phyloP scores from a whole-genome alignment of 1,140 invertebrate genomes.

The Cheumatopsyche charites region DNA sequence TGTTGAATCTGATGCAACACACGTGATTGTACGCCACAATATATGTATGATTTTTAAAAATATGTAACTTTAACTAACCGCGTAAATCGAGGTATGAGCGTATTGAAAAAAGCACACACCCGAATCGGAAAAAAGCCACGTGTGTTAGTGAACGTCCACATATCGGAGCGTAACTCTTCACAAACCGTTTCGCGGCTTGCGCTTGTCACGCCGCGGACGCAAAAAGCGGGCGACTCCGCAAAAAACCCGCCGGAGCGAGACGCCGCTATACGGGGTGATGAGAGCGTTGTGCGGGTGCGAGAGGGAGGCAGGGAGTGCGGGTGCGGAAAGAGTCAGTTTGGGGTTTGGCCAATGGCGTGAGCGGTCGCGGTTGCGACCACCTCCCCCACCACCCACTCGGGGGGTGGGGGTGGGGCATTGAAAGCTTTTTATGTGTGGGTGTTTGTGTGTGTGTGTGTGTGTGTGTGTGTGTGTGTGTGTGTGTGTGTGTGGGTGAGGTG shows the following conservation, averaged over 20 bases:
- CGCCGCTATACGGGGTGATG: too few species aligned
- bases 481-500: background rate
- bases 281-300: slow-evolving; percentile 37
- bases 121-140: too few species aligned
- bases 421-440: too few species aligned
- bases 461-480: background rate
- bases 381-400: slow-evolving; percentile 28
- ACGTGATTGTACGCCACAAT: too few species aligned
- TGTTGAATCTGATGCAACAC: too few species aligned
- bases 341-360: slow-evolving; percentile 50
- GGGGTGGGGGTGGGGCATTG: slow-evolving; percentile 37
- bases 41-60: too few species aligned
- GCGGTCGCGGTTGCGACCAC: slow-evolving; percentile 47
- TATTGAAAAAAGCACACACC: too few species aligned
- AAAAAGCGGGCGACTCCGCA: slow-evolving; percentile 46
- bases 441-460: background rate
- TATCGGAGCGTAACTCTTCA: slow-evolving; percentile 38
- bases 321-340: slow-evolving; percentile 49
- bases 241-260: slow-evolving; percentile 36
- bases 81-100: too few species aligned
- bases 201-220: slow-evolving; percentile 46
- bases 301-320: slow-evolving; percentile 45
- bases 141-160: background rate
- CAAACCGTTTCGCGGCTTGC: slow-evolving; percentile 48
- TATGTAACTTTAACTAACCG: too few species aligned